phyloP scores from a whole-genome alignment of 2,888 invertebrate species.

The Leistus spinibarbis region DNA sequence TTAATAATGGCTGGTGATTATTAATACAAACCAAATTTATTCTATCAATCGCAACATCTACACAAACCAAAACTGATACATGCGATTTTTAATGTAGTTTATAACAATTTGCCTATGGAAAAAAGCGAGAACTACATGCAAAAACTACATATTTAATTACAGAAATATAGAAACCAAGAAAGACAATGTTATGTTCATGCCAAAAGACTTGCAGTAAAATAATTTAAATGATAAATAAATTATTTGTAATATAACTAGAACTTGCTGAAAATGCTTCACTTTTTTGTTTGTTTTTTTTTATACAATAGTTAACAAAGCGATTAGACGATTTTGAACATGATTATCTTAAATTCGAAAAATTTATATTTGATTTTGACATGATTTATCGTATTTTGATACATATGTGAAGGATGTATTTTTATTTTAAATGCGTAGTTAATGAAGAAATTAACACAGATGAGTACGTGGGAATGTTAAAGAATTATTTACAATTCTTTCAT shows the following conservation, averaged over 20 bases:
- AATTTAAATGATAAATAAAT: conserved; percentile 16
- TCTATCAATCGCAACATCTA: too few relatives aligned
- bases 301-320: conserved; percentile 8
- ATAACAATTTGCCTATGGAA: neutral
- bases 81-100: neutral
- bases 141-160: conserved; percentile 31
- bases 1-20: too few relatives aligned
- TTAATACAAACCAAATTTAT: too few relatives aligned
- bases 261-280: conserved; percentile 15
- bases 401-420: neutral
- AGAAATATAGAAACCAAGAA: neutral
- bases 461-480: neutral
- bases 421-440: neutral
- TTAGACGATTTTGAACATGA: conserved; percentile 24
- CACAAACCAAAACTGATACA: neutral
- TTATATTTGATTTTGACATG: conserved; percentile 8
- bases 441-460: neutral
- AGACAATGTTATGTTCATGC: conserved; percentile 22
- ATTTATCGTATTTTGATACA: neutral
- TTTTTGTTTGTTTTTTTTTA: neutral
- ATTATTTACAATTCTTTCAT: neutral
- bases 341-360: conserved; percentile 27
- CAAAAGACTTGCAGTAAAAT: conserved; percentile 22
- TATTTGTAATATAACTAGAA: conserved; percentile 5
- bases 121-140: conserved; percentile 31